A percentile compares a stretch with the other conserved stretches of the same genome.
Evolutionary conservation across 23 tunicate species (phyloP).

Genomic region (Pegea sp.): DNA sequence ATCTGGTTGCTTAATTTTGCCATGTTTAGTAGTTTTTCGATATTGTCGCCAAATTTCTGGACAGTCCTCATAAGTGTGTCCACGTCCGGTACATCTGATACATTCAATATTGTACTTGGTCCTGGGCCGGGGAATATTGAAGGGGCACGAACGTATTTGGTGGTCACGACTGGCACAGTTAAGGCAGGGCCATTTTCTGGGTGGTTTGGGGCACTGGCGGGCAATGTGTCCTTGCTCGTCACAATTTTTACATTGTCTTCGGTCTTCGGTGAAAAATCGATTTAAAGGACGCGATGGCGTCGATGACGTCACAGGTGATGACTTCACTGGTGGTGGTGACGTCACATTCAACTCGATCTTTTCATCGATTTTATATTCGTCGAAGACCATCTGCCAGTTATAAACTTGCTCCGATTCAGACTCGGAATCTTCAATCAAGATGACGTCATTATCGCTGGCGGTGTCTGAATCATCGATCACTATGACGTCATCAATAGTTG

Average conservation of each 20-base stretch:
- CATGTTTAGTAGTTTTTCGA: not conserved
- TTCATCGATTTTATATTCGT: not conserved
- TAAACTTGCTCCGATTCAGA: not conserved
- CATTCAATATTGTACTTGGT: not conserved
- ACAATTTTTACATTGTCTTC: slow-evolving; percentile 8
- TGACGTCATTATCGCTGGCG: not conserved
- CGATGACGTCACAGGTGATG: too few species aligned
- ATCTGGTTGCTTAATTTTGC: not conserved
- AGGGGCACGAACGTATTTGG: slow-evolving; percentile 4
- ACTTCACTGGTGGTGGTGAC: too few species aligned
- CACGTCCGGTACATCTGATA: slow-evolving; percentile 5
- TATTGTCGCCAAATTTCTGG: slow-evolving; percentile 23
- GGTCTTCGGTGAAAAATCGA: not conserved
- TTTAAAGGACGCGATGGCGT: too few species aligned
- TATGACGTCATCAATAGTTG: too few species aligned
- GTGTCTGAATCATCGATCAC: not conserved
- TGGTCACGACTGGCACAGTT: slow-evolving; percentile 9
- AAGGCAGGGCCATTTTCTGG: slow-evolving; percentile 4
- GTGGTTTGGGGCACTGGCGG: not conserved
- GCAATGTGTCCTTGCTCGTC: slow-evolving; percentile 5
- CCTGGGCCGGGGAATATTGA: too few species aligned
- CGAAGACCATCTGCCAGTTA: not conserved
- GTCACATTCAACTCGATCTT: not conserved
- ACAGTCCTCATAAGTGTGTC: slow-evolving; percentile 8
- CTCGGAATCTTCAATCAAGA: not conserved